Evolutionary conservation across 2,797 vertebrate genomes (phyloP).

Genomic region (Spinibarbus caldwelli): DNA sequence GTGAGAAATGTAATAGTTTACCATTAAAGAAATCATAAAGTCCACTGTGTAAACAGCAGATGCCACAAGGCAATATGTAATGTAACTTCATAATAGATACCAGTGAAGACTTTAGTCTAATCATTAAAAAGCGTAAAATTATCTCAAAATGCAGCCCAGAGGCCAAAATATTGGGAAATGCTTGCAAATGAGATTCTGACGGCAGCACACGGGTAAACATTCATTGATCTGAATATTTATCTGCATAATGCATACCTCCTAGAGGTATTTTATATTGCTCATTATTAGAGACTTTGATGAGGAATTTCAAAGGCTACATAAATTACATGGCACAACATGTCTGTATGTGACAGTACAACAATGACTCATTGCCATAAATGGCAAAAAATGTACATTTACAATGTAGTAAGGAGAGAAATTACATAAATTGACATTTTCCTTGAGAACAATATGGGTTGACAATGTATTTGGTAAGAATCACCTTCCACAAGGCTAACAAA

Average conservation of each 20-base stretch:
- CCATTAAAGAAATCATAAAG: slow-evolving; percentile 52
- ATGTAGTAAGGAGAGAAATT: background rate
- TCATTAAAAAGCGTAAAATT: slow-evolving; percentile 46
- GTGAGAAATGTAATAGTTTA: background rate
- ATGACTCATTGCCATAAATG: background rate
- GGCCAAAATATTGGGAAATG: slow-evolving; percentile 40
- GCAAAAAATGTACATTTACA: background rate
- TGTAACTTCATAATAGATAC: slow-evolving; percentile 44
- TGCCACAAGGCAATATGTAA: slow-evolving; percentile 39
- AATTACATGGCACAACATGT: background rate
- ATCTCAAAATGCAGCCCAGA: slow-evolving; percentile 32
- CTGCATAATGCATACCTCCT: slow-evolving; percentile 23
- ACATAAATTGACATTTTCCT: background rate
- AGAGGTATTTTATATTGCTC: slow-evolving; percentile 15
- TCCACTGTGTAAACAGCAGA: slow-evolving; percentile 20
- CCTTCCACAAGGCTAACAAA: background rate
- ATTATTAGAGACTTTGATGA: slow-evolving; percentile 25
- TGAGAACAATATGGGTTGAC: slow-evolving; percentile 3
- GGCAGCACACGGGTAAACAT: slow-evolving; percentile 28
- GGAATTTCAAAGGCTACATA: slow-evolving; percentile 12
- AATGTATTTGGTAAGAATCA: background rate
- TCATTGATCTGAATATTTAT: slow-evolving; percentile 49
- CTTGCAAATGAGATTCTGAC: slow-evolving; percentile 42
- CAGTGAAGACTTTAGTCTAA: slow-evolving; percentile 39
- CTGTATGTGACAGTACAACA: background rate